A percentile compares a stretch with the other conserved stretches of the same genome.
phyloP scores from a whole-genome alignment of 2,797 vertebrate species.

The Rhinella marina region DNA sequence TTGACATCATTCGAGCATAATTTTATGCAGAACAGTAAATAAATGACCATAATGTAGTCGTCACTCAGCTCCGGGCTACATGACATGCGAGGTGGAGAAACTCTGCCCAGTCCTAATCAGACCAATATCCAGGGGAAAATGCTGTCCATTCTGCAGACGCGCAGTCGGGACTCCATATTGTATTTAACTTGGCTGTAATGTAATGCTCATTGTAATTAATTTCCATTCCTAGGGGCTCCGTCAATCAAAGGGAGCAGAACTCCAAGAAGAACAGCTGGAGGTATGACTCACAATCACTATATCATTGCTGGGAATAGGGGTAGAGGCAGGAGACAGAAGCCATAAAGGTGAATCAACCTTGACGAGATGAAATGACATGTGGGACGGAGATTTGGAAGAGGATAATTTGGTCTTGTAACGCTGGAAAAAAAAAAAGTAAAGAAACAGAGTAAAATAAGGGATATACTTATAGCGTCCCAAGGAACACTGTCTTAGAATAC shows the following conservation, averaged over 20 bases:
- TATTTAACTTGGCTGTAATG: conserved; percentile 52
- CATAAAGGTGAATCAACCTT: conserved; percentile 40
- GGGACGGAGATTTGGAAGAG: conserved; percentile 21
- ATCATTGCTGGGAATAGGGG: conserved; percentile 41
- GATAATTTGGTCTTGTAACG: conserved; percentile 7
- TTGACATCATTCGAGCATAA: conserved; percentile 2
- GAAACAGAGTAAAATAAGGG: not conserved
- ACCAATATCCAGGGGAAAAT: conserved; percentile 32
- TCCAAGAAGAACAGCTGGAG: conserved; percentile 46
- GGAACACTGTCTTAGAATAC: too few species aligned
- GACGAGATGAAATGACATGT: conserved; percentile 13
- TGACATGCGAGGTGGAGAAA: conserved; percentile 26
- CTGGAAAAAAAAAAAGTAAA: not conserved
- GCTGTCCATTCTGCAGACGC: conserved; percentile 22
- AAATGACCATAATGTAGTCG: conserved; percentile 40
- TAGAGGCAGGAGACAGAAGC: conserved; percentile 9
- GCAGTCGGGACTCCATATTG: conserved; percentile 39
- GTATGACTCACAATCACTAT: conserved; percentile 41
- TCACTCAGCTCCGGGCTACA: conserved; percentile 34
- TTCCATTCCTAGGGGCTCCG: conserved; percentile 48
- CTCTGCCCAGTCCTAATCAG: conserved; percentile 29
- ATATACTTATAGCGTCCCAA: too few species aligned
- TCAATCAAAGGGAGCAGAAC: conserved; percentile 28
- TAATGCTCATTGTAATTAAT: conserved; percentile 51
- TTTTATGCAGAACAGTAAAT: conserved; percentile 17